A percentile compares a stretch with the other conserved stretches of the same genome.
phyloP scores from a whole-genome alignment of 2,797 vertebrate genomes.

The Cygnus olor region DNA sequence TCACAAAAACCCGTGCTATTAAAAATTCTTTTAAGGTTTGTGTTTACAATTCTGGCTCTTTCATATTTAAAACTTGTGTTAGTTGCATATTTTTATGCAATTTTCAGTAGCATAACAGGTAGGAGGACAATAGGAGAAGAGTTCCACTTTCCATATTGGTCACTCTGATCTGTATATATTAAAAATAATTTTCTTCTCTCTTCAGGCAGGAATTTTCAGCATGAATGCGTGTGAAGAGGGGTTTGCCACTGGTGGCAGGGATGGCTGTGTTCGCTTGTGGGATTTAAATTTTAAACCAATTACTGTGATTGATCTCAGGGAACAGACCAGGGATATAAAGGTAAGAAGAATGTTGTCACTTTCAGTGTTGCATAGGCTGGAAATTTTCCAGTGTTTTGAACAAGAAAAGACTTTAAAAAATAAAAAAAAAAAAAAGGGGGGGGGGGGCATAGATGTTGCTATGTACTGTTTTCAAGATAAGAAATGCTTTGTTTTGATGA shows the following conservation, averaged over 20 bases:
- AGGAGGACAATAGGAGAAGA: not conserved
- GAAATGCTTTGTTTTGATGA: not conserved
- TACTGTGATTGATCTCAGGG: constrained; percentile 99
- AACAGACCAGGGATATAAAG: constrained; percentile 99
- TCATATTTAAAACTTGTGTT: not conserved
- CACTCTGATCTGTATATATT: not conserved
- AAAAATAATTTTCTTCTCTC: constrained; percentile 69
- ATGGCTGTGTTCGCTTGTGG: constrained; percentile 97
- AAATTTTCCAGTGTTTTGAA: not conserved
- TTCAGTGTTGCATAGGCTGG: not conserved
- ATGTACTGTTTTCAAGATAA: not conserved
- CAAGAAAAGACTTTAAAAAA: not conserved
- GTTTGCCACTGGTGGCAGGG: constrained; percentile 96
- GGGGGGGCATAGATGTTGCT: not conserved
- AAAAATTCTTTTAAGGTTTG: not conserved
- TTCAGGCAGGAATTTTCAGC: constrained; percentile 99
- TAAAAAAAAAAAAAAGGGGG: not conserved
- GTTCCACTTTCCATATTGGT: not conserved
- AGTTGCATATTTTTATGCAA: not conserved
- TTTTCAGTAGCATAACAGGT: not conserved
- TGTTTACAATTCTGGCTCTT: not conserved
- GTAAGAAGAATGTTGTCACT: constrained; percentile 77
- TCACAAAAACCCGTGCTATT: not conserved
- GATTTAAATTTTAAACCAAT: constrained; percentile 99
- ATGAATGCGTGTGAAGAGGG: constrained; percentile 99